Evolutionary conservation across 2,888 invertebrate genomes (phyloP), one percentile per base, ranked within the genome.

Genomic region (Papilio elwesi): DNA sequence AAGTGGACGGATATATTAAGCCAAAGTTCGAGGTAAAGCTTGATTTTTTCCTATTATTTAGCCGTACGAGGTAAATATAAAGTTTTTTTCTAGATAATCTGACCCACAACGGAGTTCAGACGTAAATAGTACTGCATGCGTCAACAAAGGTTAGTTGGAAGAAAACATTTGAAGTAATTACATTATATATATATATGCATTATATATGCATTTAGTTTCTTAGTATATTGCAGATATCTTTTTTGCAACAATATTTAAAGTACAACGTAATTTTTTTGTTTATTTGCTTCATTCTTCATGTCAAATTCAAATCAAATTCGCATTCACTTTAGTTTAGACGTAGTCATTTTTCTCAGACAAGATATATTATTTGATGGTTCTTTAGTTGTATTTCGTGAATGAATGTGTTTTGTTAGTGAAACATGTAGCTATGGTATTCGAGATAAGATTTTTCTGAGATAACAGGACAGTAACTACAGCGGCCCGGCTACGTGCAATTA

Each of bases 1-100:
- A 77, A 78, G 77, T 80, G 82, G 81, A 77, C 80, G 16, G 82
- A 86, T 88, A 89, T 90, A 90, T 89, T 90, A 90, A 90, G 85
- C 85, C 83, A 76, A 74, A 16, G 62, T 63, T 49, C 16, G 16
- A 63, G 77, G 76, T 81, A 77, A 78, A 80, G 80, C 79, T 78
- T 82, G 83, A 83, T 86, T 88, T 91, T 90, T 90, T 89, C 88
- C 88, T 82, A 47, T 86, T 90, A 88, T 89, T 90, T 89, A 87
- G 85, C 85, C 76, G 76, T 81, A 81, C 80, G 82, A 83, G 82
- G 84, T 86, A 87, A 89, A 90, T 87, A 88, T 86, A 86, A 83
- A 84, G 84, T 83, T 83, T 85, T 85, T 83, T 80, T 26, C 7
- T 9, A 53, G 15, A 43, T 43, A 43, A 43, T 5, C 0, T 43